These are phyloP conservation scores for Trimorus sp. DNA, from an alignment of 2,888 invertebrate species.

Conservation along the genomic window DNA sequence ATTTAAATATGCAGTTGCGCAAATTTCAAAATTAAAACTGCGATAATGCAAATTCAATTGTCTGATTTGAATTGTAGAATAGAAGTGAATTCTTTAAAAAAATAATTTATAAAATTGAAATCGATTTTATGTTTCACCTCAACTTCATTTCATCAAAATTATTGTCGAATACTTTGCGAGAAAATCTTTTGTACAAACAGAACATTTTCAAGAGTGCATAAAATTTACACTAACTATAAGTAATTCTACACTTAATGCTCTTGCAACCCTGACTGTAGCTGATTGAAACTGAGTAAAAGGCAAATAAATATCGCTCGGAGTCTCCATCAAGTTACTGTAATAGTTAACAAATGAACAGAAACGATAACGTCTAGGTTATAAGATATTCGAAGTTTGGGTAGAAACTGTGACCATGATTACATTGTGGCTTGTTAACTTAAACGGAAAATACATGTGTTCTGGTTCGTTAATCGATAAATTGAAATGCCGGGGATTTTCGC, in stretches of 20 bases:
- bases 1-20: no score
- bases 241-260: neutral
- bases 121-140: no score
- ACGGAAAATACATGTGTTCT: neutral
- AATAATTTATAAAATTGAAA: no score
- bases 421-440: neutral
- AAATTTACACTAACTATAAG: no score
- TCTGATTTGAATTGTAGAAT: no score
- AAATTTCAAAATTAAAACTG: no score
- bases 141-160: no score
- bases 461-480: neutral
- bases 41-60: no score
- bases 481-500: neutral
- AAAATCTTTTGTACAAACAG: no score
- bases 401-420: constrained; percentile 27
- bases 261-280: constrained; percentile 30
- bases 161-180: no score
- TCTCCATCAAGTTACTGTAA: constrained; percentile 33
- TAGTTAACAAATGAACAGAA: constrained; percentile 37
- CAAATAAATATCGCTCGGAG: constrained; percentile 42
- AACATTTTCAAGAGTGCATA: no score
- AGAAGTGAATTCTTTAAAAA: no score
- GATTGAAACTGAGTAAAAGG: constrained; percentile 24
- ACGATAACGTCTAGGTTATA: constrained; percentile 3
- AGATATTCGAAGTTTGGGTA: constrained; percentile 12